These are phyloP conservation scores for Mimas tiliae DNA, from an alignment of 2,888 invertebrate genomes.

Conservation along the genomic window DNA sequence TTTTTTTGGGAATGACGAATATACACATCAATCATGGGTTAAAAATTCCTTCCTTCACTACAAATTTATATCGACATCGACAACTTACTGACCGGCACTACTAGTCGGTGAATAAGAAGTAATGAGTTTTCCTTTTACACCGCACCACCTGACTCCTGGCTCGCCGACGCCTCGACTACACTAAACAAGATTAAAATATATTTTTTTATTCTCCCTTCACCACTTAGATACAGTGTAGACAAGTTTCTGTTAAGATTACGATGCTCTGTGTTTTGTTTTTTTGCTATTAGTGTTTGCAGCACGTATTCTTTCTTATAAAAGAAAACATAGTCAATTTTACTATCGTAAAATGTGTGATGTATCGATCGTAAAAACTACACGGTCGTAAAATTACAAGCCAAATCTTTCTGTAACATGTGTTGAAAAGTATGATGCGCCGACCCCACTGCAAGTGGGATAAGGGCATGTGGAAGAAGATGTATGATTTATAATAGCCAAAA, in stretches of 20 bases:
- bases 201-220: conserved; percentile 60
- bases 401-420: too few species aligned
- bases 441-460: too few species aligned
- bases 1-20: too few species aligned
- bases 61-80: conserved; percentile 3
- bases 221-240: conserved; percentile 37
- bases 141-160: conserved; percentile 74
- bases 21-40: too few species aligned
- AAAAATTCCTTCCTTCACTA: not conserved
- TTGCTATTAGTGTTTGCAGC: not conserved
- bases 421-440: too few species aligned
- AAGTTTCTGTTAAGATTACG: conserved; percentile 31
- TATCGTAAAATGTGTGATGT: too few species aligned
- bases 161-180: conserved; percentile 65
- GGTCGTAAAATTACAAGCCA: too few species aligned
- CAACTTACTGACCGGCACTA: conserved; percentile 30
- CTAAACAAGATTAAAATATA: conserved; percentile 79
- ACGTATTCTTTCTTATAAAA: not conserved
- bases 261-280: not conserved
- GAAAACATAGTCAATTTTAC: too few species aligned
- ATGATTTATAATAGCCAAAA: too few species aligned
- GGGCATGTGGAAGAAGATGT: too few species aligned
- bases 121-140: conserved; percentile 81
- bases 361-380: too few species aligned
- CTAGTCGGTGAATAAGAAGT: conserved; percentile 74